Percentiles rank a stretch among this genome's conserved stretches.
These are phyloP conservation scores for Cheirogaleus medius DNA, from an alignment of 2,113 vertebrate species.

Conservation along the genomic window DNA sequence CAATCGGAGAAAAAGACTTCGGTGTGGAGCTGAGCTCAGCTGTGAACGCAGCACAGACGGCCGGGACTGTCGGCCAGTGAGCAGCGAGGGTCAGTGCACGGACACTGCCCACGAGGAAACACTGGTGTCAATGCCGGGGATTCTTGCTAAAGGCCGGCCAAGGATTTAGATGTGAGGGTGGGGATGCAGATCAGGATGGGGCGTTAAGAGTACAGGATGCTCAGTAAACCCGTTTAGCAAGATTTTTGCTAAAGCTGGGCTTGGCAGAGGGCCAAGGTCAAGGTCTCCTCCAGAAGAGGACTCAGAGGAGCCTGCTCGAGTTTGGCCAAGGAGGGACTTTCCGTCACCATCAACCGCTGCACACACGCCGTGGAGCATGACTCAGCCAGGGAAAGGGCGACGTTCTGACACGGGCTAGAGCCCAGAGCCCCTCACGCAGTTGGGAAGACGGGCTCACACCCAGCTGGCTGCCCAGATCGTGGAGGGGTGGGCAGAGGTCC, in stretches of 20 bases:
- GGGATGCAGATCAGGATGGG: neutral
- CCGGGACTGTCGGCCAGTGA: fast-evolving
- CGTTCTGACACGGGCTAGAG: neutral
- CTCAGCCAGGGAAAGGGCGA: neutral
- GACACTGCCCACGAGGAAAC: fast-evolving
- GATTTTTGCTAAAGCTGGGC: neutral
- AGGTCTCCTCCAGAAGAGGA: neutral
- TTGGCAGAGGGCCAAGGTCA: neutral
- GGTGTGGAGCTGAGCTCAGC: fast-evolving
- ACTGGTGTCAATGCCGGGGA: fast-evolving
- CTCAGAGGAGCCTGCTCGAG: neutral
- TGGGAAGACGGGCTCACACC: neutral
- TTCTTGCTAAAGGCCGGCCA: neutral
- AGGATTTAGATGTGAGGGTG: neutral
- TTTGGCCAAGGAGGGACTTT: neutral
- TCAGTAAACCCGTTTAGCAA: neutral
- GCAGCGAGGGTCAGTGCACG: neutral
- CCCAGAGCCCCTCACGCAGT: fast-evolving
- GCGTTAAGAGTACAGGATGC: neutral
- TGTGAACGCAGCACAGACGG: fast-evolving
- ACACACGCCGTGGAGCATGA: too few species aligned
- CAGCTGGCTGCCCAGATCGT: neutral
- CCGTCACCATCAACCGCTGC: neutral
- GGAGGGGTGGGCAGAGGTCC: too few species aligned
- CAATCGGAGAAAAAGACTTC: too few species aligned